These are phyloP conservation scores for Anser brachyrhynchus DNA, from an alignment of 2,113 vertebrate genomes.

Conservation along the genomic window DNA sequence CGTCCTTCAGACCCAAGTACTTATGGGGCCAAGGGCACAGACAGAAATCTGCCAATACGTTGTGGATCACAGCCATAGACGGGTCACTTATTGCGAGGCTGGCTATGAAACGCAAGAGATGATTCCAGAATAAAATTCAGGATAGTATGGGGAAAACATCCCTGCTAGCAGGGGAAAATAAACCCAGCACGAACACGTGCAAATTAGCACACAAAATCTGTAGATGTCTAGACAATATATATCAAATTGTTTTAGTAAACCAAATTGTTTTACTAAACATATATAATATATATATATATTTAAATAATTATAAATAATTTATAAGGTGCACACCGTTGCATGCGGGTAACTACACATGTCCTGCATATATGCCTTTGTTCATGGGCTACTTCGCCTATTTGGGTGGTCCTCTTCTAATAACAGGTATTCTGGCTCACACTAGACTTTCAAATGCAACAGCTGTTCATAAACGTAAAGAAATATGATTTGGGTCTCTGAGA, in stretches of 20 bases:
- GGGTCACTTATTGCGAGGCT: not conserved
- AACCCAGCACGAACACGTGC: not conserved
- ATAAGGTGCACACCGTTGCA: not conserved
- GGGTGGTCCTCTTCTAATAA: not conserved
- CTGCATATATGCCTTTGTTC: not conserved
- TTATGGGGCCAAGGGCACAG: conserved; percentile 28
- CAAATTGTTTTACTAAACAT: not conserved
- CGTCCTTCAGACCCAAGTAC: not conserved
- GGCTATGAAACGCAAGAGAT: not conserved
- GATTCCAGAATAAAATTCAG: not conserved
- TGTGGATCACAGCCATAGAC: not conserved
- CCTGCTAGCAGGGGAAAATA: not conserved
- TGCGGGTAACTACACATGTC: not conserved
- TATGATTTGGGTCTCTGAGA: not conserved
- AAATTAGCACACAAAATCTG: not conserved
- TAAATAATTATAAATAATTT: not conserved
- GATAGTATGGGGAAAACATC: not conserved
- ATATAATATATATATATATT: not conserved
- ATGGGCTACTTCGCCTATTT: not conserved
- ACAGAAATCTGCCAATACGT: conserved; percentile 4
- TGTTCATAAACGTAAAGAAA: not conserved
- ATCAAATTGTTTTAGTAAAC: not conserved
- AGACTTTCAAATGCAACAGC: not conserved
- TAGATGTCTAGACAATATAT: not conserved
- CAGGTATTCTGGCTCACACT: not conserved